phyloP scores from a whole-genome alignment of 2,797 vertebrate genomes.

The Smutsia gigantea region DNA sequence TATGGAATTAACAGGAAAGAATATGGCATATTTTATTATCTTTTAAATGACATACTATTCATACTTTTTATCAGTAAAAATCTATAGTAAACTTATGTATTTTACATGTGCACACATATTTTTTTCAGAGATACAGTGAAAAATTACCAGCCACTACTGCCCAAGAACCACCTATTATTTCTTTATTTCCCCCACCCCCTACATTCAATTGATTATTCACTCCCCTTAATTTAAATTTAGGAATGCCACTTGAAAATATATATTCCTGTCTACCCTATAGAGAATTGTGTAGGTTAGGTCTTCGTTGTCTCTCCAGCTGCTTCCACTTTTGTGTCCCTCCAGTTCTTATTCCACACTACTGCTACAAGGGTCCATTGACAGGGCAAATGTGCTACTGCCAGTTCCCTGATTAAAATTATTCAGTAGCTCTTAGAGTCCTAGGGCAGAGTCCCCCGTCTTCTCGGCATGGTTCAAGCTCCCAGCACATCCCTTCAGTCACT shows the following conservation, averaged over 20 bases:
- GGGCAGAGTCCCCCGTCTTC: neutral
- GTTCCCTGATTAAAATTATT: neutral
- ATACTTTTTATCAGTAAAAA: neutral
- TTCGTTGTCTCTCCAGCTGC: neutral
- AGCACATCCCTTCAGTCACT: neutral
- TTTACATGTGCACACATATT: neutral
- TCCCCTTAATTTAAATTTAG: neutral
- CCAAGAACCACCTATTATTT: neutral
- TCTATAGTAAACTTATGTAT: neutral
- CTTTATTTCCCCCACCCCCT: neutral
- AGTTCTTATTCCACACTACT: neutral
- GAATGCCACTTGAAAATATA: neutral
- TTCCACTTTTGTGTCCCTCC: neutral
- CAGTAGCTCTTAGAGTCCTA: neutral
- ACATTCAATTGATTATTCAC: neutral
- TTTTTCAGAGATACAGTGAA: neutral
- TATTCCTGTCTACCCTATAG: neutral
- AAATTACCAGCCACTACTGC: neutral
- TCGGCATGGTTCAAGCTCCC: neutral
- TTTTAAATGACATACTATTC: neutral
- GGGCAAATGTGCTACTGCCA: neutral
- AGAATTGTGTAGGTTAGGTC: neutral
- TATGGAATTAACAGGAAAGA: neutral
- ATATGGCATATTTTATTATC: neutral
- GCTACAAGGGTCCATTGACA: neutral